Evolutionary conservation across 2,797 vertebrate species (phyloP), one percentile per base, ranked within the genome.

Genomic region (Rousettus madagascariensis): DNA sequence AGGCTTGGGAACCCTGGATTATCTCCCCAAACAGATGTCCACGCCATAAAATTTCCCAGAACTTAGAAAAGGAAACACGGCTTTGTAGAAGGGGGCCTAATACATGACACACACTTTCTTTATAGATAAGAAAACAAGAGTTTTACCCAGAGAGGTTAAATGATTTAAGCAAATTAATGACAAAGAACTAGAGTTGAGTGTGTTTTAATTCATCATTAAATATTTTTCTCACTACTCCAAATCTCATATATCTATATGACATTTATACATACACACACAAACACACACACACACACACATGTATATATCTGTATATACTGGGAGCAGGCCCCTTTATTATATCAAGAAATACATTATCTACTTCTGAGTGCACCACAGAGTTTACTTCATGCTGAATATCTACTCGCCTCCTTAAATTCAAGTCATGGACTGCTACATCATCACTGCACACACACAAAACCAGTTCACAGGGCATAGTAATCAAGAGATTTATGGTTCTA

Each of bases 191-290:
- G 91, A 84, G 69, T 16, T 15, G 49, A 87, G 11, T 36, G 9
- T 77, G 17, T 90, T 65, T 86, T 41, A 92, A 90, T 41, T 77
- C 6, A 89, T 59, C 51, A 69, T 43, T 71, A 57, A 84, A 13
- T 71, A 71, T 20, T 83, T 79, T 96, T 66, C 57, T 90, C 46
- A 91, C 51, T 69, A 91, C n/a, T 86, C 43, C 65, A 91, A 80
- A 75, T 8, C 79, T 80, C 77, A 8, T 43, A 15, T 6, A 71
- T 13, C 38, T 38, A 38, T 38, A 38, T 38, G 38, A 24, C 30
- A 41, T n/a, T 20, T 17, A 49, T 24, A 26, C 46, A 75, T n/a
- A 66, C 63, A 65, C 43, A 75, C 71, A 74, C 11, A 77, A n/a
- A 77, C n/a, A 77, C n/a, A 77, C 10, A 53, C 30, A 49, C 30